Conservation (phyloP, 1,140 invertebrate species). For the Manduca sexta region DNA sequence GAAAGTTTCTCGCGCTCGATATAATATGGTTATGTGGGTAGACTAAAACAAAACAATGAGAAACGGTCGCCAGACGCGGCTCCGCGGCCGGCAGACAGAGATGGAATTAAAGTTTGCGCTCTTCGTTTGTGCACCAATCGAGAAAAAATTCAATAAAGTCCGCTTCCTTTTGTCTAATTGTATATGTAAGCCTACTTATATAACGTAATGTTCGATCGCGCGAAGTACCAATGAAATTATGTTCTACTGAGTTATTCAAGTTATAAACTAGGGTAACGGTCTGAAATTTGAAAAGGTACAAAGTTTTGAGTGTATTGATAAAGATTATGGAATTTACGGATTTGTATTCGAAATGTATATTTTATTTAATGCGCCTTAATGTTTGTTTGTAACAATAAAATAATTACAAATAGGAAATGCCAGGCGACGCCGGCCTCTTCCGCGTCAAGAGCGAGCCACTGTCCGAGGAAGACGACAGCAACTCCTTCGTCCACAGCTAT, state of each 20-base stretch:
- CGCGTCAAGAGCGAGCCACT: constrained; percentile 51
- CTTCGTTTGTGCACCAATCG: constrained; percentile 66
- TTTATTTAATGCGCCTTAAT: no score
- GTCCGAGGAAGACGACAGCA: constrained; percentile 47
- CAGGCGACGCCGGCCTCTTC: constrained; percentile 32
- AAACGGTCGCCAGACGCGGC: background rate
- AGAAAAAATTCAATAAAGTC: constrained; percentile 70
- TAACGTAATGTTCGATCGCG: constrained; percentile 39
- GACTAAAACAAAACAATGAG: constrained; percentile 39
- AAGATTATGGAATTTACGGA: no score
- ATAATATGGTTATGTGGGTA: constrained; percentile 13
- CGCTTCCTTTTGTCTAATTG: constrained; percentile 68
- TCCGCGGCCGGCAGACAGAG: constrained; percentile 39
- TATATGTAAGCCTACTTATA: constrained; percentile 54
- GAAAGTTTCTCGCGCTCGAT: constrained; percentile 22
- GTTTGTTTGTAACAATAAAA: no score
- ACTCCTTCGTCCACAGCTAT: constrained; percentile 30
- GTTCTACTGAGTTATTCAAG: no score
- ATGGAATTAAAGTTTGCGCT: constrained; percentile 51
- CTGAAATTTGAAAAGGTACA: no score
- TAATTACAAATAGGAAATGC: constrained; percentile 39
- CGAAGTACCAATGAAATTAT: no score
- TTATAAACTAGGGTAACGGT: no score
- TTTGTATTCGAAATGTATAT: no score
- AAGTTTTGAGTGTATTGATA: no score